Evolutionary conservation across 2,797 vertebrate species (phyloP), one percentile per base, ranked within the genome.

Genomic region (Taeniopygia guttata): DNA sequence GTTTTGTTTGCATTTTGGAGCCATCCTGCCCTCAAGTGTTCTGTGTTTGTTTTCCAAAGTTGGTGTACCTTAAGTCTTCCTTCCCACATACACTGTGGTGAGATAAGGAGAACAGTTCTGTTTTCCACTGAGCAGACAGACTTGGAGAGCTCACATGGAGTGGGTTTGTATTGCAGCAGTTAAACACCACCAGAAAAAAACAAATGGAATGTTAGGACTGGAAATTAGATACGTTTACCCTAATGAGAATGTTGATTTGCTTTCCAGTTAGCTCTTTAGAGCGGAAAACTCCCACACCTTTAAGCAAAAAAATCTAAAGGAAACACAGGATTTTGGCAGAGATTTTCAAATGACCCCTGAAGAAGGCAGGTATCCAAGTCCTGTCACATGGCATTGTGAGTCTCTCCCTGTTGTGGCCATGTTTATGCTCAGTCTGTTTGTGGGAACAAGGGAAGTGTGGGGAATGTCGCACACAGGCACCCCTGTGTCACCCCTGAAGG

Each of bases 281-380:
- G 67, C 16, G 48, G 92, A 96, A 94, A 93, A 91, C 88, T 93
- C 90, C 92, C 93, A 96, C 90, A 96, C 68, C 90, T 95, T 92
- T 74, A 84, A 90, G 88, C 55, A 89, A 69, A 95, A 88, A 93
- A 94, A 83, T 79, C 74, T 90, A 70, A 94, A 95, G 67, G 74
- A 95, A 95, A 94, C 45, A 93, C 59, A 76, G 51, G 85, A 89
- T 89, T 94, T 93, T 95, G 92, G 94, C 93, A 94, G 55, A 69
- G 64, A 64, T 93, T 92, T 81, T 81, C 76, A 81, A 85, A 54
- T 66, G 63, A 91, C 59, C 70, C 74, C 70, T 63, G 34, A 87
- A 67, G 64, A 70, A 82, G 88, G 90, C 88, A 94, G 88, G 84
- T 93, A 92, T 93, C 94, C 93, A 93, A 95, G 64, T 94, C 68